Evolutionary conservation across 92 coral and sea anemone species (phyloP).

Genomic region (Anthopleura xanthogrammica): DNA sequence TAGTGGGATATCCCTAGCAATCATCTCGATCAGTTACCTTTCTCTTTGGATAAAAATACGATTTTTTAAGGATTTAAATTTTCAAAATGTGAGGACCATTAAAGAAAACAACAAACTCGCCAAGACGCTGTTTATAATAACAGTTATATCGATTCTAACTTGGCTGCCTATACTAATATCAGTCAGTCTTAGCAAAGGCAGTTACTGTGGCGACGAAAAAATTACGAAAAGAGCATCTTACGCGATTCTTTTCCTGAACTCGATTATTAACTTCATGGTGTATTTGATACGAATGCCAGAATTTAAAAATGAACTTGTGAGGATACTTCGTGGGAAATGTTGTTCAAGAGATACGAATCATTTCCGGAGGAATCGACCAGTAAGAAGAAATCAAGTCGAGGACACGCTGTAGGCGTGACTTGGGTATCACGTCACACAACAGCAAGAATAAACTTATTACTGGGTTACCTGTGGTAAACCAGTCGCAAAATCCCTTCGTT

Average conservation of each 20-base stretch:
- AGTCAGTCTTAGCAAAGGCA: not conserved
- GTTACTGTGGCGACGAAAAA: not conserved
- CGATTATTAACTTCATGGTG: not conserved
- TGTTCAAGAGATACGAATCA: not conserved
- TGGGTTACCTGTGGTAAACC: no score
- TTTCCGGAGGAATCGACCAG: not conserved
- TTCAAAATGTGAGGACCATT: not conserved
- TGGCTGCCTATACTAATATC: conserved; percentile 9
- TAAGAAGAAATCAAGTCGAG: no score
- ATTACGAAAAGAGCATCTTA: not conserved
- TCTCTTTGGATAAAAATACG: conserved; percentile 21
- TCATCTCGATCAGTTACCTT: not conserved
- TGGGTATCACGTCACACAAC: no score
- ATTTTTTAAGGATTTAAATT: not conserved
- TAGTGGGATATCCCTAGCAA: not conserved
- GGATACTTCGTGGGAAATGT: not conserved
- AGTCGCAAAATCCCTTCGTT: no score
- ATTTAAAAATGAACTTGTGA: not conserved
- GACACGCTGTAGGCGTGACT: no score
- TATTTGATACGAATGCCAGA: not conserved
- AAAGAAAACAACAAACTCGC: conserved; percentile 23
- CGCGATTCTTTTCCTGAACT: not conserved
- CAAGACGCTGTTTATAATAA: conserved; percentile 22
- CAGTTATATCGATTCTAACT: conserved; percentile 26
- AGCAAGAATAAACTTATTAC: no score